Evolutionary conservation across 2,797 vertebrate species (phyloP).

Genomic region (Paramormyrops hopkinsi): DNA sequence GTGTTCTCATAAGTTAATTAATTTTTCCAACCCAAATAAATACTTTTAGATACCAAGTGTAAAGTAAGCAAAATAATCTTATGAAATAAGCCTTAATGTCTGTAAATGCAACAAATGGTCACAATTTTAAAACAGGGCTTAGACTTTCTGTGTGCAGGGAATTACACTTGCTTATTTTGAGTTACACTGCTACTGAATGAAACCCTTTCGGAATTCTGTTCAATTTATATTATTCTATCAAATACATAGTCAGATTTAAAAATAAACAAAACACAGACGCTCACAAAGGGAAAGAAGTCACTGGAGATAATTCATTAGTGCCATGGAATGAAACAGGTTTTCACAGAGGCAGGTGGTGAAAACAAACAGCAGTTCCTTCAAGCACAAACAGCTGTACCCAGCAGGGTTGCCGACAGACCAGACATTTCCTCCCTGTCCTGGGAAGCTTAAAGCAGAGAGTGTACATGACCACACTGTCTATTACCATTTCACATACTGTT

Average conservation of each 20-base stretch:
- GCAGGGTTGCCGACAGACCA: slow-evolving; percentile 16
- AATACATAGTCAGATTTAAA: background rate
- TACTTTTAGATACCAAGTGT: background rate
- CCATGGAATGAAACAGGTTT: slow-evolving; percentile 22
- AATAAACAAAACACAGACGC: background rate
- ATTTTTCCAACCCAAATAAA: background rate
- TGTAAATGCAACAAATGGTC: background rate
- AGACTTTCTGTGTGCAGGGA: background rate
- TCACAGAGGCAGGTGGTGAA: slow-evolving; percentile 24
- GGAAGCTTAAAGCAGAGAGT: background rate
- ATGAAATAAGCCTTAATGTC: background rate
- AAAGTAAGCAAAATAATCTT: background rate
- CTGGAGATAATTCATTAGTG: slow-evolving; percentile 23
- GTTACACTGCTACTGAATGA: background rate
- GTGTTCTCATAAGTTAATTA: background rate
- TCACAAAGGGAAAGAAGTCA: background rate
- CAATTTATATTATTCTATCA: background rate
- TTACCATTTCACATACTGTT: background rate
- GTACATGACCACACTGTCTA: background rate
- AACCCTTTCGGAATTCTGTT: background rate
- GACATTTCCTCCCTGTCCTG: slow-evolving; percentile 8
- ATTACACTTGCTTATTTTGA: background rate
- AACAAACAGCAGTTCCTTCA: slow-evolving; percentile 23
- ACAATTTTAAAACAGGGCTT: background rate
- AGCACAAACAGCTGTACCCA: slow-evolving; percentile 18